Conservation (phyloP, 2,888 invertebrate genomes). For the Tricholauxania praeusta region DNA sequence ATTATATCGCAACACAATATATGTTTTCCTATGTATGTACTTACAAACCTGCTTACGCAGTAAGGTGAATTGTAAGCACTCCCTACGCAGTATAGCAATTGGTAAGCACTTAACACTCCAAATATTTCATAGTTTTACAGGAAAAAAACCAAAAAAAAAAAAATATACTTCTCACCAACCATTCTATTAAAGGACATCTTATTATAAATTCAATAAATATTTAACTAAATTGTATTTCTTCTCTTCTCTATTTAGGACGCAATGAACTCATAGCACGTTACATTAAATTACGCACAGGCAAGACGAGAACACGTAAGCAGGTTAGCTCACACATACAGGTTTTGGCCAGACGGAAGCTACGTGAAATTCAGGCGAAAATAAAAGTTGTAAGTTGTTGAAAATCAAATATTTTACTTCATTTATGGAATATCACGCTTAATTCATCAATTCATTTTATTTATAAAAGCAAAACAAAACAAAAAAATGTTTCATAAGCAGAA, state of each 20-base stretch:
- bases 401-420: background rate
- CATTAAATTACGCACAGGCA: constrained; percentile 99
- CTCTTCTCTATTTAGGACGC: constrained; percentile 79
- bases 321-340: constrained; percentile 99
- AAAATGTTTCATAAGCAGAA: background rate
- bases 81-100: too few relatives aligned
- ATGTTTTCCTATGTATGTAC: too few relatives aligned
- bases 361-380: constrained; percentile 98
- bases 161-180: background rate
- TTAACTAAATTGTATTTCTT: constrained; percentile 41
- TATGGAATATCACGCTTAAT: constrained; percentile 35
- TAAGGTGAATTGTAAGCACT: too few relatives aligned
- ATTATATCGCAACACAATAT: too few relatives aligned
- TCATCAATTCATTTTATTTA: constrained; percentile 32
- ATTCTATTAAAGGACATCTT: background rate
- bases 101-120: too few relatives aligned
- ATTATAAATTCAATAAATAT: constrained; percentile 35
- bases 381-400: constrained; percentile 85
- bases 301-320: constrained; percentile 99
- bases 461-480: background rate
- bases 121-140: too few relatives aligned
- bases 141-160: too few relatives aligned
- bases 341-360: constrained; percentile 95
- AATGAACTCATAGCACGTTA: constrained; percentile 99
- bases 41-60: too few relatives aligned